Percentiles rank a stretch among this genome's conserved stretches.
Conservation (phyloP, 1,140 invertebrate species). For the Bacillus rossius region DNA sequence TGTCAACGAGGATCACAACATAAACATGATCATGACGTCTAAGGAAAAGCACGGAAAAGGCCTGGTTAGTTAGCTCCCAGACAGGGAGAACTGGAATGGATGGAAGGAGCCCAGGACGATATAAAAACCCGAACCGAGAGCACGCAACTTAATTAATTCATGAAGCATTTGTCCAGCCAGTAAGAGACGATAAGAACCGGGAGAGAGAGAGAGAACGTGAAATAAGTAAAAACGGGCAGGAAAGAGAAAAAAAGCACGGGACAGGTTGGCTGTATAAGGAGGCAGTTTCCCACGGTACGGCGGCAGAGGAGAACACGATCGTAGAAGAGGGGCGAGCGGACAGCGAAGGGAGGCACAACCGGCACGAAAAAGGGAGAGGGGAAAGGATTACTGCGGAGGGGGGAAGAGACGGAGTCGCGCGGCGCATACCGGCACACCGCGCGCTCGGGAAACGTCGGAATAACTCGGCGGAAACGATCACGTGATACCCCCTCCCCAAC, state of each 20-base stretch:
- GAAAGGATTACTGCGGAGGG: neutral
- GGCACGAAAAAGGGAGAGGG: neutral
- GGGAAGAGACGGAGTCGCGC: neutral
- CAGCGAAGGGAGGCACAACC: neutral
- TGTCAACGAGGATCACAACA: too few species aligned
- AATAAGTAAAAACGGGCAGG: slow-evolving; percentile 4
- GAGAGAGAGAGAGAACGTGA: slow-evolving; percentile 3
- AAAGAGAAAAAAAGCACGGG: slow-evolving; percentile 17
- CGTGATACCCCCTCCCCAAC: neutral
- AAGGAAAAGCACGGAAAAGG: too few species aligned
- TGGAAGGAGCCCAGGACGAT: slow-evolving; percentile 32
- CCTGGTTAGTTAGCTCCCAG: too few species aligned
- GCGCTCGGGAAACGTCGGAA: neutral
- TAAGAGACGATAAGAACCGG: slow-evolving; percentile 5
- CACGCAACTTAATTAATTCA: too few species aligned
- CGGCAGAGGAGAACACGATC: neutral
- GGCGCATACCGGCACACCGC: too few species aligned
- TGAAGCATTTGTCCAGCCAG: neutral
- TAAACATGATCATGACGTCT: too few species aligned
- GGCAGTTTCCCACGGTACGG: slow-evolving; percentile 1
- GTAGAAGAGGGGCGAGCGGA: neutral
- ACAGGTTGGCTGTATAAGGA: slow-evolving; percentile 15
- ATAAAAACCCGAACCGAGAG: slow-evolving; percentile 45
- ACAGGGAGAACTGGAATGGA: too few species aligned
- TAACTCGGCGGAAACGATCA: slow-evolving; percentile 7